phyloP scores from a whole-genome alignment of 2,797 vertebrate species.

The Falco berigora region DNA sequence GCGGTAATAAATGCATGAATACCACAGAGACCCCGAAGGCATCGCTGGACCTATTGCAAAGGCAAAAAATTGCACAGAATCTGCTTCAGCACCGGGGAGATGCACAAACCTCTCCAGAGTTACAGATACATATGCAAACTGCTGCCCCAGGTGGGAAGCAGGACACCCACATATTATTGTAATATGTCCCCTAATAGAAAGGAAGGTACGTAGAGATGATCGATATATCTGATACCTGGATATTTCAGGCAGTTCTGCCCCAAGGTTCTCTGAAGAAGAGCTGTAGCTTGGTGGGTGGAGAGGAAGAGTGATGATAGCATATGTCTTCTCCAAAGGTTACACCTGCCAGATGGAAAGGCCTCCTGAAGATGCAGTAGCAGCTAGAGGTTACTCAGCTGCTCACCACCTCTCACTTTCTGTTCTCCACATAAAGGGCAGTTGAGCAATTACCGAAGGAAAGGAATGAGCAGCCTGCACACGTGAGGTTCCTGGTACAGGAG shows the following conservation, averaged over 20 bases:
- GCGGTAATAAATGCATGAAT: neutral
- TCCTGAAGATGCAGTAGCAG: slow-evolving; percentile 59
- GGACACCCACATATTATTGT: neutral
- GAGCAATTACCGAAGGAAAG: slow-evolving; percentile 45
- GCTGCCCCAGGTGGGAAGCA: neutral
- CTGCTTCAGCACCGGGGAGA: neutral
- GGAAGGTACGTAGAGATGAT: neutral
- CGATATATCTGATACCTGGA: neutral
- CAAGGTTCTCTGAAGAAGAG: neutral
- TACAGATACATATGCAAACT: neutral
- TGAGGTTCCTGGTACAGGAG: neutral
- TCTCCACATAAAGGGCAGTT: slow-evolving; percentile 36
- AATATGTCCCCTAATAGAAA: neutral
- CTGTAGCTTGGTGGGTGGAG: neutral
- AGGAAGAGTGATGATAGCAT: slow-evolving; percentile 32
- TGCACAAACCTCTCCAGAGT: neutral
- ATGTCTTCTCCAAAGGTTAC: slow-evolving; percentile 61
- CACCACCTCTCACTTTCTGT: slow-evolving; percentile 24
- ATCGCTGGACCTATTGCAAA: neutral
- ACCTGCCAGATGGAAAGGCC: slow-evolving; percentile 54
- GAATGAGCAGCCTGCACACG: neutral
- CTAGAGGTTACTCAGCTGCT: slow-evolving; percentile 52
- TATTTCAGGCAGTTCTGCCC: neutral
- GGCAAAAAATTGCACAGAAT: neutral
- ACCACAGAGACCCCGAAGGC: neutral